A percentile compares a stretch with the other conserved stretches of the same genome.
These are phyloP conservation scores for Catalaphyllia jardinei DNA, from an alignment of 64 coral and sea anemone species.

Conservation along the genomic window DNA sequence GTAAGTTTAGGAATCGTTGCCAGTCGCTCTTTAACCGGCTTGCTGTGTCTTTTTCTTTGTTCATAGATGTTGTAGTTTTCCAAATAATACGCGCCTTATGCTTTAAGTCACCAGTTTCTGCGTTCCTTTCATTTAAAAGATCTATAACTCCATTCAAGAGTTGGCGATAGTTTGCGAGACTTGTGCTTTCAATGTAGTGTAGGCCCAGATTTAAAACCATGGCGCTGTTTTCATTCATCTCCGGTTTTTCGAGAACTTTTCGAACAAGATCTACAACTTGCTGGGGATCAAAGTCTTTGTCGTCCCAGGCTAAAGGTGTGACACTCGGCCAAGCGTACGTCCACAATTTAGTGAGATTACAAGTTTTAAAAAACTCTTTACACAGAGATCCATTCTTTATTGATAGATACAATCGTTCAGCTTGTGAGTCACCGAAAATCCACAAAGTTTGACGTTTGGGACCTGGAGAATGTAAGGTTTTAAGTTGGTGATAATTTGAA, in stretches of 20 bases:
- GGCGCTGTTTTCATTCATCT: slow-evolving; percentile 82
- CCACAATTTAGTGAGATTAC: slow-evolving; percentile 81
- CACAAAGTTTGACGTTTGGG: slow-evolving; percentile 37
- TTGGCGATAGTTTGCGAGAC: slow-evolving; percentile 55
- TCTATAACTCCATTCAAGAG: slow-evolving; percentile 64
- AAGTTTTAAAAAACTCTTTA: slow-evolving; percentile 68
- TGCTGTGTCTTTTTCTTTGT: slow-evolving; percentile 80
- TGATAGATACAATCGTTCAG: slow-evolving; percentile 59
- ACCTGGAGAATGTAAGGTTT: neutral
- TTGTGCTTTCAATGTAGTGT: slow-evolving; percentile 71
- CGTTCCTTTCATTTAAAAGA: slow-evolving; percentile 45
- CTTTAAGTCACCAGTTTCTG: neutral
- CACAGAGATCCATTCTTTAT: slow-evolving; percentile 63
- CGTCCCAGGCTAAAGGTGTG: slow-evolving; percentile 35
- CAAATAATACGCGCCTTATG: slow-evolving; percentile 75
- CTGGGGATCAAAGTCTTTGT: slow-evolving; percentile 79
- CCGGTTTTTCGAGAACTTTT: slow-evolving; percentile 44
- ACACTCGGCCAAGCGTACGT: slow-evolving; percentile 56
- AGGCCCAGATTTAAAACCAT: slow-evolving; percentile 86
- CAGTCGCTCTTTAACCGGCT: slow-evolving; percentile 65
- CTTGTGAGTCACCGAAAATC: slow-evolving; percentile 88
- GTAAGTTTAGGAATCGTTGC: slow-evolving; percentile 77
- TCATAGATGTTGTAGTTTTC: slow-evolving; percentile 86
- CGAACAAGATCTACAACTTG: slow-evolving; percentile 56
- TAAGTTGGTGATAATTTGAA: neutral